These are phyloP conservation scores for Aspidiotus rigidus DNA, from an alignment of 2,888 invertebrate species.

Conservation along the genomic window DNA sequence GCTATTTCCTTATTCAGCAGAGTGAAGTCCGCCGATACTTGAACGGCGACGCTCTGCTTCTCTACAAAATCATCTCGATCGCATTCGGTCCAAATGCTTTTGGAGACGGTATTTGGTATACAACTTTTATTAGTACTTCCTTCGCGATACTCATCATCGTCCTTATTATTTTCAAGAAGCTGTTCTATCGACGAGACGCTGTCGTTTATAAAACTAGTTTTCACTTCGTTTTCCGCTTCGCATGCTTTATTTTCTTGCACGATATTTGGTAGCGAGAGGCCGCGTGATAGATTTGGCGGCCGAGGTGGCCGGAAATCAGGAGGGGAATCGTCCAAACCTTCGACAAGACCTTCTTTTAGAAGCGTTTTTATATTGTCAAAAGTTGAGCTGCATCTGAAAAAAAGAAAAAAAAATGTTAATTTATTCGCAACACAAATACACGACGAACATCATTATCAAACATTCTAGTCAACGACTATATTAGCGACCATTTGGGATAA, in stretches of 20 bases:
- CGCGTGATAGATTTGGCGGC: conserved; percentile 56
- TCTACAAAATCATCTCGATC: conserved; percentile 13
- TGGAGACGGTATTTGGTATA: neutral
- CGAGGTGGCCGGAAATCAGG: conserved; percentile 54
- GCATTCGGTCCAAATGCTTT: conserved; percentile 19
- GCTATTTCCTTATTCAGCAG: conserved; percentile 35
- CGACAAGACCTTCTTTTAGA: conserved; percentile 59
- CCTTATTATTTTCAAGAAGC: conserved; percentile 13
- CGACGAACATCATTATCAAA: too few species aligned
- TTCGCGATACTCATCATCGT: neutral
- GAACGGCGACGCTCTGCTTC: conserved; percentile 36
- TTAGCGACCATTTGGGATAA: too few species aligned
- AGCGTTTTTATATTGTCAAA: conserved; percentile 68
- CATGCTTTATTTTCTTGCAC: conserved; percentile 38
- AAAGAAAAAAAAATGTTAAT: neutral
- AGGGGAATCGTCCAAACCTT: conserved; percentile 45
- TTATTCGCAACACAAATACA: too few species aligned
- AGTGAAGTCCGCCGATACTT: conserved; percentile 36
- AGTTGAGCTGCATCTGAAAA: conserved; percentile 56
- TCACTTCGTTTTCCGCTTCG: conserved; percentile 31
- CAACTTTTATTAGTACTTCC: neutral
- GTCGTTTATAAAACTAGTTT: conserved; percentile 32
- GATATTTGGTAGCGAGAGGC: conserved; percentile 58
- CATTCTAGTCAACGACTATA: too few species aligned
- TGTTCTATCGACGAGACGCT: conserved; percentile 15